A percentile compares a stretch with the other conserved stretches of the same genome.
Evolutionary conservation across 2,888 invertebrate species (phyloP).

Genomic region (Tachystola acroxantha): DNA sequence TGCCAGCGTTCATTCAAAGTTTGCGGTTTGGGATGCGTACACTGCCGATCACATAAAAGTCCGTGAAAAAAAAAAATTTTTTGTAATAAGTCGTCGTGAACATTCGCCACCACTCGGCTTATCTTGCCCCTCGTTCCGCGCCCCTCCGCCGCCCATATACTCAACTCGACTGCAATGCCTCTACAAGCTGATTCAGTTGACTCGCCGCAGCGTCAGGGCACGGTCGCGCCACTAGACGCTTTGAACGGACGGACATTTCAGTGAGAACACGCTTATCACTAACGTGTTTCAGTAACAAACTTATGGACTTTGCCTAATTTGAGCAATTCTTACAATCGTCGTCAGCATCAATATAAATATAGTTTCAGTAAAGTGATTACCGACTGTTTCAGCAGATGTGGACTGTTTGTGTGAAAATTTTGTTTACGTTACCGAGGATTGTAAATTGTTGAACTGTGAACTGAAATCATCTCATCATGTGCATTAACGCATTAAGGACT

Average conservation of each 20-base stretch:
- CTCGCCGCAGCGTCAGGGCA: slow-evolving; percentile 66
- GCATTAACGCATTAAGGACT: slow-evolving; percentile 46
- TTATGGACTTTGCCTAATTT: slow-evolving; percentile 26
- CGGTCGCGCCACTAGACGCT: slow-evolving; percentile 71
- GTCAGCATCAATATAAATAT: slow-evolving; percentile 4
- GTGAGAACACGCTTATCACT: slow-evolving; percentile 66
- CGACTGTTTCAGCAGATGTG: slow-evolving; percentile 32
- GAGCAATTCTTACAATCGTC: slow-evolving; percentile 1
- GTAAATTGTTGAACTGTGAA: slow-evolving; percentile 31
- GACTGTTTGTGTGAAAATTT: slow-evolving; percentile 45
- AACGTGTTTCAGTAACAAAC: slow-evolving; percentile 45
- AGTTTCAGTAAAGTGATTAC: slow-evolving; percentile 15
- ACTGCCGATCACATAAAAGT: slow-evolving; percentile 64
- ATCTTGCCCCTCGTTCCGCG: slow-evolving; percentile 53
- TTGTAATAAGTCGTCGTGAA: slow-evolving; percentile 75
- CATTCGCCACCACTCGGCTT: slow-evolving; percentile 73
- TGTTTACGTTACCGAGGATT: slow-evolving; percentile 32
- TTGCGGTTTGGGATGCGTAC: slow-evolving; percentile 50
- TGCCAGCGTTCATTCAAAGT: slow-evolving; percentile 55
- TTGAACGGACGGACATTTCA: slow-evolving; percentile 55
- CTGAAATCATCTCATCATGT: slow-evolving; percentile 42
- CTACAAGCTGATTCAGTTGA: slow-evolving; percentile 65
- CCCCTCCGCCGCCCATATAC: slow-evolving; percentile 57
- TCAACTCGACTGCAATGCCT: slow-evolving; percentile 68
- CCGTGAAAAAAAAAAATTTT: slow-evolving; percentile 71